Base-by-base conservation (phyloP, 2,888 invertebrate species). In the Drosophila bunnanda region DNA sequence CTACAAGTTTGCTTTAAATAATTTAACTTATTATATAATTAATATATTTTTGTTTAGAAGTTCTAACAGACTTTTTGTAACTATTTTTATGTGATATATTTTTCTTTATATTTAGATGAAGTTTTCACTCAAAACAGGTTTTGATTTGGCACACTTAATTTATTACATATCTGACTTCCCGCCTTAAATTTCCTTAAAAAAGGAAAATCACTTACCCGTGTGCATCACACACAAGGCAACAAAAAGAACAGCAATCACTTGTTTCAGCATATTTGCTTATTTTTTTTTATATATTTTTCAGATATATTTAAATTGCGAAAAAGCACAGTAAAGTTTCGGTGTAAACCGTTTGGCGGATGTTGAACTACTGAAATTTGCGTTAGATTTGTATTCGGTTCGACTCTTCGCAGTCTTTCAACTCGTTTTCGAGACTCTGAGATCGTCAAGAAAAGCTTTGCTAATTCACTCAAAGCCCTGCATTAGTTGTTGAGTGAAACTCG, bases 171-270 rank as follows among this genome's bases (percentile, higher is more conserved):
- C 4, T 30, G 8, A 44, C 3, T 52, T 38, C 12, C 17, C 10
- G 13, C 5, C 10, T 5, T 44, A 44, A 64, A 55, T 25, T 28
- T 48, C 2, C 22, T 17, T 7, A 3, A 25, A 15, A 15, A 32
- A 9, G 30, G 8, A 17, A 22, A 68, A 12, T 15, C 43, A 88
- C 91, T 91, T 80, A 91, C 91, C 91, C 68, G 80, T 88, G 69
- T 90, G 86, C 77, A 89, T 78, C 17, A 91, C 62, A 64, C 90
- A 89, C 75, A 92, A 79, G 70, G 90, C 85, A 76, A 92, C 67
- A 43, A 88, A 69, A 57, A 83, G 66, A 65, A 88, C 62, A 53
- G 68, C 82, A 52, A 89, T 77, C 54, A 92, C 70, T 82, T 91
- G 83, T 76, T 87, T 87, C 74, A 90, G 53, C 91, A 91, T 91